A percentile compares a stretch with the other conserved stretches of the same genome.
Evolutionary conservation across 2,797 vertebrate genomes (phyloP).

Genomic region (Liparis tanakae): DNA sequence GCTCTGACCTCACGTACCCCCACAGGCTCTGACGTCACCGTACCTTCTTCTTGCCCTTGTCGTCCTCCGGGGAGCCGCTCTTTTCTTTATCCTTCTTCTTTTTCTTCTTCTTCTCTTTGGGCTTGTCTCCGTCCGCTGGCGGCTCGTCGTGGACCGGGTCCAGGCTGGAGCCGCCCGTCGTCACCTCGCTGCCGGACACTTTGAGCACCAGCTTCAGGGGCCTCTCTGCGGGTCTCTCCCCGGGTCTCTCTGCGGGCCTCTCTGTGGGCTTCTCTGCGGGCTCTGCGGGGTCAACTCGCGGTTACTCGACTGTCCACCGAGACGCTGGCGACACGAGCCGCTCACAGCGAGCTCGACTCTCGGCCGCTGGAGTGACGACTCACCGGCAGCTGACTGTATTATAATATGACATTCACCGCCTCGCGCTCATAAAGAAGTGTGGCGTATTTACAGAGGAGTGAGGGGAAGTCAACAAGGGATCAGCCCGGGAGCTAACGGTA

Average conservation of each 20-base stretch:
- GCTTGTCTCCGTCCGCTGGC: slow-evolving; percentile 88
- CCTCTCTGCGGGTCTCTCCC: slow-evolving; percentile 91
- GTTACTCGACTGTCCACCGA: background rate
- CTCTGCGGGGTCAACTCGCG: slow-evolving; percentile 73
- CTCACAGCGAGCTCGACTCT: background rate
- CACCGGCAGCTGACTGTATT: rapidly evolving
- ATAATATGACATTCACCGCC: rapidly evolving
- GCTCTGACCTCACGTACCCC: too few relatives aligned
- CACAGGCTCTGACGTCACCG: too few relatives aligned
- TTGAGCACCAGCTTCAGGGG: slow-evolving; percentile 96
- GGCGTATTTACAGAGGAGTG: background rate
- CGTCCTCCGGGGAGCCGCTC: slow-evolving; percentile 85
- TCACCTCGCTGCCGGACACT: slow-evolving; percentile 95
- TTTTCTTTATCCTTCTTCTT: slow-evolving; percentile 95
- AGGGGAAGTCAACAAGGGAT: background rate
- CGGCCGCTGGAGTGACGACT: background rate
- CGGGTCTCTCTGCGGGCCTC: too few relatives aligned
- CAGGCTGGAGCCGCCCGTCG: slow-evolving; percentile 89
- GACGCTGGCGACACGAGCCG: slow-evolving; percentile 9
- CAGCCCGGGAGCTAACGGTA: background rate
- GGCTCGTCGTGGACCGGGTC: slow-evolving; percentile 90
- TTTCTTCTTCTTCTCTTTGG: slow-evolving; percentile 96
- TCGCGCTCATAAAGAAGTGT: rapidly evolving
- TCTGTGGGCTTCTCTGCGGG: too few relatives aligned
- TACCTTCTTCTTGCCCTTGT: slow-evolving; percentile 88